Evolutionary conservation across 1,140 invertebrate species (phyloP), one percentile per base, ranked within the genome.

Genomic region (Apis florea): DNA sequence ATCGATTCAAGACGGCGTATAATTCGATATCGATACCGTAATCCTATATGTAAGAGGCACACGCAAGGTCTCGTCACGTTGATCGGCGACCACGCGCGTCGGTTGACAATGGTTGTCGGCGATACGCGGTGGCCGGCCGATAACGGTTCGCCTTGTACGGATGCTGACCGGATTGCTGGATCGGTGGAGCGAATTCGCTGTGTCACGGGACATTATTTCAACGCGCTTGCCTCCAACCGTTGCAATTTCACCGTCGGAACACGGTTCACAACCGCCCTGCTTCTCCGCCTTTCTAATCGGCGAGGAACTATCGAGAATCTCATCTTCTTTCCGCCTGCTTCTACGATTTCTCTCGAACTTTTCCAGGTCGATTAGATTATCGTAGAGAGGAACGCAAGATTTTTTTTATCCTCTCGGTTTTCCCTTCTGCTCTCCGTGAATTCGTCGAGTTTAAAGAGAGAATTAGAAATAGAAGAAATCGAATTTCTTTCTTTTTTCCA

Each of bases 21-120:
- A 93, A 93, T 93, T 93, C 89, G 92, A 93, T 93, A 93, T 93
- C 91, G 92, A 93, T 93, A 91, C 85, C 85, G 92, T 92, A 93
- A 93, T 84, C 75, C 89, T 88, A 93, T 89, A 90, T 89, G 72
- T 68, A 88, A 80, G 74, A 85, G 85, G 89, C 89, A 91, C 88
- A 92, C 89, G 90, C 90, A 92, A 91, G 90, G 90, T 88, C 89
- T 91, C 86, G 78, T 82, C 78, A 24, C 82, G 72, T 86, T 69
- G 75, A 73, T 86, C 84, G 74, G 9, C 66, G 85, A 86, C 85
- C 73, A 79, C 69, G 85, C 85, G 83, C 83, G 51, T 86, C 85
- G 84, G 72, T 75, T 74, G 79, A 82, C 80, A 58, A 77, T n/a
- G 59, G 31, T 24, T 49, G 56, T 54, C 26, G 26, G 24, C 13